A percentile compares a stretch with the other conserved stretches of the same genome.
Evolutionary conservation across 2,113 vertebrate genomes (phyloP).

Genomic region (Elaphurus davidianus): DNA sequence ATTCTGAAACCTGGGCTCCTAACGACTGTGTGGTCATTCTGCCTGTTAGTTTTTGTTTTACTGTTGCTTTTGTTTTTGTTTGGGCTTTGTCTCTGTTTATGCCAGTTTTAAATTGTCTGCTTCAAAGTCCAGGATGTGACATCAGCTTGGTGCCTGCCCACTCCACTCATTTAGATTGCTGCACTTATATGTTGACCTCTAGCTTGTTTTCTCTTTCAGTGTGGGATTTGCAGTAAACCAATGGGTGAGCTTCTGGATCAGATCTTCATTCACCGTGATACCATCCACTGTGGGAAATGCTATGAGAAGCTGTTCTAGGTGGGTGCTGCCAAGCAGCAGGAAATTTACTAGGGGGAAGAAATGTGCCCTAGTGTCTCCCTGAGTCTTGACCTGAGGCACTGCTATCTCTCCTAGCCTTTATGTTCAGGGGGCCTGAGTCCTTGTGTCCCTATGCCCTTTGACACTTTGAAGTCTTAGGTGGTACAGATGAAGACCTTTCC

Average conservation of each 20-base stretch:
- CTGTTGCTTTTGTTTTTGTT: not conserved
- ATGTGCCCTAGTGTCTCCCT: not conserved
- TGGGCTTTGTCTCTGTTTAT: not conserved
- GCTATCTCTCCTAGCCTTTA: not conserved
- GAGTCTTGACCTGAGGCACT: not conserved
- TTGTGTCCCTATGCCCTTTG: not conserved
- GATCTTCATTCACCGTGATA: conserved; percentile 67
- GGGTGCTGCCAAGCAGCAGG: not conserved
- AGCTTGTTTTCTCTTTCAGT: conserved; percentile 55
- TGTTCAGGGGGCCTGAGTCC: not conserved
- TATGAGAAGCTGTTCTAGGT: conserved; percentile 74
- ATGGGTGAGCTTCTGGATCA: conserved; percentile 71
- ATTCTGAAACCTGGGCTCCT: not conserved
- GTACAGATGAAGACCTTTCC: not conserved
- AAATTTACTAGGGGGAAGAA: not conserved
- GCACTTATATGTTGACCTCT: not conserved
- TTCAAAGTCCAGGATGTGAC: not conserved
- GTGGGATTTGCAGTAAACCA: conserved; percentile 58
- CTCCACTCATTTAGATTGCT: not conserved
- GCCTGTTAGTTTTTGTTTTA: not conserved
- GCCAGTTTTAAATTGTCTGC: not conserved
- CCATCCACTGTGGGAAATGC: conserved; percentile 65
- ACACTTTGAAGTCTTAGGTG: not conserved
- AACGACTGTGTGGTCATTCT: not conserved
- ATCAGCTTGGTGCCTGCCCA: not conserved